Percentiles rank a stretch among this genome's conserved stretches.
These are phyloP conservation scores for Poeciliopsis presidionis DNA, from an alignment of 2,797 vertebrate genomes.

Conservation along the genomic window DNA sequence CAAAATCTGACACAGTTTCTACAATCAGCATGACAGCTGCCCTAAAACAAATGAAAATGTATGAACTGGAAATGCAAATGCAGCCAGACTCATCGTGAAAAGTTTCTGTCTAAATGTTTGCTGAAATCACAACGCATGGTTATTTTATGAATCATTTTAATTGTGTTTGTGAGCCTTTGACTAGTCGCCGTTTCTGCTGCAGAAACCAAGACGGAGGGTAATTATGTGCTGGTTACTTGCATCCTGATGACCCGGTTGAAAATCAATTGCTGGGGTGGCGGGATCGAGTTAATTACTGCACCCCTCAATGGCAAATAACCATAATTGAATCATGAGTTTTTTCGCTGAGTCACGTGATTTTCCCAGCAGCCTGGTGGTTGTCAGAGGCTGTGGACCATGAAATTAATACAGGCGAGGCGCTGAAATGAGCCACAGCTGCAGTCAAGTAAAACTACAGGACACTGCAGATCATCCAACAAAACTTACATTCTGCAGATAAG, in stretches of 20 bases:
- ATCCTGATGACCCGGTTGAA: slow-evolving; percentile 31
- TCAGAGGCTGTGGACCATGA: slow-evolving; percentile 6
- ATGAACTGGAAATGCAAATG: slow-evolving; percentile 68
- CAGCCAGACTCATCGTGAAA: slow-evolving; percentile 35
- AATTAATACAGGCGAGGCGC: slow-evolving; percentile 16
- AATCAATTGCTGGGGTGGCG: slow-evolving; percentile 16
- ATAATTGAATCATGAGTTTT: slow-evolving; percentile 32
- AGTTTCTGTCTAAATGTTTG: slow-evolving; percentile 56
- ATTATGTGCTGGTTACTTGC: slow-evolving; percentile 5
- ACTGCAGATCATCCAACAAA: slow-evolving; percentile 13
- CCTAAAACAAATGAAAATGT: slow-evolving; percentile 68
- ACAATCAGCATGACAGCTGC: slow-evolving; percentile 62
- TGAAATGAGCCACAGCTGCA: slow-evolving; percentile 23
- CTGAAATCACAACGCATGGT: slow-evolving; percentile 42
- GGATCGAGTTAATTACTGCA: slow-evolving; percentile 34
- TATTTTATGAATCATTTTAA: slow-evolving; percentile 56
- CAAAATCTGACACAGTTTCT: slow-evolving; percentile 61
- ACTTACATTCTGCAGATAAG: not conserved
- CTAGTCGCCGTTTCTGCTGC: not conserved
- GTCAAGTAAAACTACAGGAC: slow-evolving; percentile 18
- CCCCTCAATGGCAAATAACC: slow-evolving; percentile 19
- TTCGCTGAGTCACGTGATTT: slow-evolving; percentile 27
- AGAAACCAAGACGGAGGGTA: slow-evolving; percentile 5
- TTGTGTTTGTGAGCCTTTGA: slow-evolving; percentile 39
- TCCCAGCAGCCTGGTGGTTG: slow-evolving; percentile 20